phyloP scores from a whole-genome alignment of 2,797 vertebrate genomes.

The Arctocebus calabarensis region DNA sequence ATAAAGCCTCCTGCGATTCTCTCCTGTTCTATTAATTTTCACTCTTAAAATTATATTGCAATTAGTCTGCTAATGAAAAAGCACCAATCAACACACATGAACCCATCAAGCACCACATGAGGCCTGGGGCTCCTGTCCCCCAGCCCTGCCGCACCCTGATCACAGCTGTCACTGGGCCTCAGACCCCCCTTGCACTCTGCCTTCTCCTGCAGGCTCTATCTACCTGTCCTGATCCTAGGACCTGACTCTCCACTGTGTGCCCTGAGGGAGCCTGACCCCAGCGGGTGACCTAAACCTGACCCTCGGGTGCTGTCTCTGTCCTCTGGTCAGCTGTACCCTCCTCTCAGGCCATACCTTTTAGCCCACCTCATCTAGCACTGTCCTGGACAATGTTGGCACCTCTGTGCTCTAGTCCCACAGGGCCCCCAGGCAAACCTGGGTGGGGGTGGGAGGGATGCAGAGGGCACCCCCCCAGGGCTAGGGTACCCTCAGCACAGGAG shows the following conservation, averaged over 20 bases:
- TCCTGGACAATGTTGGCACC: not conserved
- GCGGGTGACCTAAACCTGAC: accelerated
- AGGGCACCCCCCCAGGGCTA: not conserved
- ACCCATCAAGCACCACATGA: accelerated
- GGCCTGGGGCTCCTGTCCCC: not conserved
- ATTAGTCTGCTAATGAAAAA: not conserved
- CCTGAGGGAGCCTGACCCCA: not conserved
- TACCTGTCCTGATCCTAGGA: not conserved
- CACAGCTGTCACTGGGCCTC: accelerated
- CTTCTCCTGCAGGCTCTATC: not conserved
- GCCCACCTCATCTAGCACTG: accelerated
- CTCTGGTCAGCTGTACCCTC: not conserved
- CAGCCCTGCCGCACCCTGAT: accelerated
- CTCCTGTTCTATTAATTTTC: not conserved
- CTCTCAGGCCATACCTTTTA: accelerated
- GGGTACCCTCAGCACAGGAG: accelerated
- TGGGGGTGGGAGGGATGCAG: not conserved
- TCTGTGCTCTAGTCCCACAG: not conserved
- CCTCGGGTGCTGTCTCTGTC: accelerated
- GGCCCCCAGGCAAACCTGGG: not conserved
- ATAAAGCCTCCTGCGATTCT: accelerated
- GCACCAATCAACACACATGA: accelerated
- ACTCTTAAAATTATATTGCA: accelerated
- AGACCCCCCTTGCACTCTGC: not conserved
- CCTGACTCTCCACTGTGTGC: accelerated